Base-by-base conservation (phyloP, 2,888 invertebrate genomes). In the Amblyjoppa proteus region DNA sequence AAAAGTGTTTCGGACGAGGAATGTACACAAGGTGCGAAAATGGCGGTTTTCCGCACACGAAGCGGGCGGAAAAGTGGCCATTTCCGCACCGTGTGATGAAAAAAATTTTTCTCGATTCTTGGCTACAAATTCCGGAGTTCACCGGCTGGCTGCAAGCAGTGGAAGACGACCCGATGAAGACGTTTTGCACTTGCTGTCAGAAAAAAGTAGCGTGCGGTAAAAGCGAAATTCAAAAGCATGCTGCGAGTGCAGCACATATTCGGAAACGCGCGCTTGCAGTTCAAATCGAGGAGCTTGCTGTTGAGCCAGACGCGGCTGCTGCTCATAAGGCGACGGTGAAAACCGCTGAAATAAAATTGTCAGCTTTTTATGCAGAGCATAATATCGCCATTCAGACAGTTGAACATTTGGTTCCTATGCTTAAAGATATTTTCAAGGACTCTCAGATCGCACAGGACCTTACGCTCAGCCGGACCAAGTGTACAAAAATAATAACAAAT, bases 351-450 rank as follows among this genome's bases (percentile, higher is more conserved):
- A 61, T 89, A 13, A 81, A 78, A 51, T 31, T 82, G 3, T 56
- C 61, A 53, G 71, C 68, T 16, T 87, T 88, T 75, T 86, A 89
- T 80, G 88, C 88, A 25, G 85, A 88, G 49, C 89, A 89, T 73
- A 89, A 89, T 76, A 71, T 89, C 13, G 86, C 86, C 5, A 74
- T 88, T 49, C 73, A 61, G 9, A 38, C 77, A 11, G 75, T 84
- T 3, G 86, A 88, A 53, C 87, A 88, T 41, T 81, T 88, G 45
- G 56, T 86, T n/a, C 80, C 82, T 25, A 6, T 87, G 4, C 58
- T 88, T 34, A 84, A 88, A 86, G 28, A 58, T 58, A 11, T 25
- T 13, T 78, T 87, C 70, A 53, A 81, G 11, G 81, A 85, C 49
- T 84, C 86, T 31, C 20, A 28, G 16, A 51, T 85, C n/a, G 68